Base-by-base conservation (phyloP, 2,113 vertebrate genomes). In the Micronycteris hirsuta region DNA sequence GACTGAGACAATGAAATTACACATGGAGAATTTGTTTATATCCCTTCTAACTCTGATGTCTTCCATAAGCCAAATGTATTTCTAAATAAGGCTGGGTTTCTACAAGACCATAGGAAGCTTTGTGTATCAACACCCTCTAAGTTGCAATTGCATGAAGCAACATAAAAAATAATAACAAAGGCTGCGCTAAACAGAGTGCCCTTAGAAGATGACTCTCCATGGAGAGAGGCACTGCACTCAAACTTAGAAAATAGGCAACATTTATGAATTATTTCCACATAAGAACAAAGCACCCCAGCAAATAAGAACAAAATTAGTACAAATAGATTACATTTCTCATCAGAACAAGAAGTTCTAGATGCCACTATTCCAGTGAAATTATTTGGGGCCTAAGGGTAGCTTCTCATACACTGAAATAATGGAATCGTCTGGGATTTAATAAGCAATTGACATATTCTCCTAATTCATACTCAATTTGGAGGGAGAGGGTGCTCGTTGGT, bases 101-200 rank as follows among this genome's bases (percentile, higher is more conserved):
- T 86, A 52, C 97, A 98, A 98, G 96, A 97, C 94, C 98, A 97
- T 85, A 96, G 95, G 96, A 98, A 98, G 92, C 93, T 97, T 98
- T 98, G 93, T 82, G 76, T 90, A 96, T 98, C 96, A 97, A 92
- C 80, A 97, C 84, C 91, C 84, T 94, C 80, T 94, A 95, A 97
- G 93, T 81, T 97, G 96, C 88, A 98, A 96, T 96, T 97, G 85
- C 93, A 94, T 97, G 93, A 97, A 98, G 96, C 96, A 98, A 97
- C 97, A 98, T 97, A 98, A 98, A 98, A 98, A 98, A 94, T 98
- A 98, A 93, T 97, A 47, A 47, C 98, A 98, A 98, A 98, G 94
- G 49, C 96, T 97, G 95, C 95, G 98, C 96, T 97, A 98, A 98
- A 98, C 92, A 97, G 80, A 89, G 87, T 97, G 97, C 97, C 97